Evolutionary conservation across 37 sponge, comb jelly and placozoan genomes (phyloP).

Genomic region (Hexactinellida sp.): DNA sequence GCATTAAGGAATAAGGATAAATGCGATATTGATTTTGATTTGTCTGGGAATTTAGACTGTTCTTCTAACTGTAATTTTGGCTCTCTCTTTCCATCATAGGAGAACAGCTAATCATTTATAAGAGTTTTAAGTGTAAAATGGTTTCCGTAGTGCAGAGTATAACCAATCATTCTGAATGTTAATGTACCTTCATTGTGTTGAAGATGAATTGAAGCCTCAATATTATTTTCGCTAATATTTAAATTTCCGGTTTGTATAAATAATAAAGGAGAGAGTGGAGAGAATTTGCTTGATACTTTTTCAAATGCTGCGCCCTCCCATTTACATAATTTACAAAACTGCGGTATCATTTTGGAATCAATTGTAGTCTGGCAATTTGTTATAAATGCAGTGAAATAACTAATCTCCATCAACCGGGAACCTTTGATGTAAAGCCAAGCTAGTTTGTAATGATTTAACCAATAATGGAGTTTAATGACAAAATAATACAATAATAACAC

Average conservation of each 20-base stretch:
- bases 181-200: background rate
- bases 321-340: too few species aligned
- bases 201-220: background rate
- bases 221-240: background rate
- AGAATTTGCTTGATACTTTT: too few species aligned
- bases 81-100: background rate
- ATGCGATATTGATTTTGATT: too few species aligned
- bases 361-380: background rate
- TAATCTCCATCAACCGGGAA: too few species aligned
- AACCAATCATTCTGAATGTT: background rate
- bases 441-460: too few species aligned
- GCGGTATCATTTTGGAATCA: background rate
- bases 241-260: background rate
- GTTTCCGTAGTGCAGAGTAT: background rate
- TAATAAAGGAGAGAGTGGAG: too few species aligned
- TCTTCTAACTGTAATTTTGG: background rate
- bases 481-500: too few species aligned
- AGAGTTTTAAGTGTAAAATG: background rate
- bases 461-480: too few species aligned
- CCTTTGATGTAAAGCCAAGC: too few species aligned
- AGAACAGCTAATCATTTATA: background rate
- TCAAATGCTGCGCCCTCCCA: too few species aligned
- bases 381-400: background rate
- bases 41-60: too few species aligned
- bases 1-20: too few species aligned